phyloP scores from a whole-genome alignment of 2,888 invertebrate genomes.

The Cantharis nigra region DNA sequence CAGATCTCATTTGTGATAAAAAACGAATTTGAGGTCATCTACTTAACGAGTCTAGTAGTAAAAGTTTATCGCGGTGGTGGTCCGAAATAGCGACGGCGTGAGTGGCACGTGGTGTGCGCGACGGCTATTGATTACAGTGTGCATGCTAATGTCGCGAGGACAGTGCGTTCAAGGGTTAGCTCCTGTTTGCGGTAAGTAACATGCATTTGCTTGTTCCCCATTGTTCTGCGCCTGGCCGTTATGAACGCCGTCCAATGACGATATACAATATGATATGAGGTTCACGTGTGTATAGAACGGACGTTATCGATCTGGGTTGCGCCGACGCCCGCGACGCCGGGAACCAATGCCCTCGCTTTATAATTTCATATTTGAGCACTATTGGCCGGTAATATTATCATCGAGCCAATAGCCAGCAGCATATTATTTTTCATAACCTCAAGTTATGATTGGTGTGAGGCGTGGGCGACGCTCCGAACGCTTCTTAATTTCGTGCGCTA shows the following conservation, averaged over 20 bases:
- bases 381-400: slow-evolving; percentile 60
- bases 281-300: slow-evolving; percentile 47
- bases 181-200: slow-evolving; percentile 37
- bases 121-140: slow-evolving; percentile 51
- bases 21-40: slow-evolving; percentile 24
- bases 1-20: slow-evolving; percentile 13
- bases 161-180: slow-evolving; percentile 31
- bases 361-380: slow-evolving; percentile 67
- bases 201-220: slow-evolving; percentile 32
- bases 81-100: slow-evolving; percentile 41
- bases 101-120: slow-evolving; percentile 41
- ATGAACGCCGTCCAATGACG: slow-evolving; percentile 52
- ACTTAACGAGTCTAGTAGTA: slow-evolving; percentile 21
- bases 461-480: slow-evolving; percentile 37
- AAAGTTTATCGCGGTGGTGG: slow-evolving; percentile 26
- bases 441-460: slow-evolving; percentile 48
- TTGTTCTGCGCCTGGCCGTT: slow-evolving; percentile 39
- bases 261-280: slow-evolving; percentile 55
- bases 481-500: slow-evolving; percentile 14
- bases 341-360: slow-evolving; percentile 63
- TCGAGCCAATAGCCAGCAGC: slow-evolving; percentile 43
- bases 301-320: slow-evolving; percentile 51
- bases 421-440: slow-evolving; percentile 51
- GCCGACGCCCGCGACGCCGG: slow-evolving; percentile 53
- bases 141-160: slow-evolving; percentile 51